Conservation (phyloP, 2,113 vertebrate genomes). For the Spea bombifrons region DNA sequence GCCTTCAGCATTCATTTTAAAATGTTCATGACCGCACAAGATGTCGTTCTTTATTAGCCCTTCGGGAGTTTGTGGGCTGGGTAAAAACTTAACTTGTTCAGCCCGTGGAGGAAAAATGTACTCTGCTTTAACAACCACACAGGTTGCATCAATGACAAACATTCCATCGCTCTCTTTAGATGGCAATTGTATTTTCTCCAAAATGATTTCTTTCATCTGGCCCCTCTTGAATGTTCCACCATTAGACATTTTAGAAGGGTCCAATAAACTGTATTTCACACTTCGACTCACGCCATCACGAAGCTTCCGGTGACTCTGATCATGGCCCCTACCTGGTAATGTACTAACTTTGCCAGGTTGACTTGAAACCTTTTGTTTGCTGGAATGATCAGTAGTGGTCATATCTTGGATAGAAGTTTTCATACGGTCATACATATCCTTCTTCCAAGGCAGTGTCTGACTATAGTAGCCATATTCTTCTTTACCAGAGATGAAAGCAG, state of each 20-base stretch:
- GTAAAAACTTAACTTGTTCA: conserved; percentile 66
- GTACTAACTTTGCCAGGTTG: conserved; percentile 20
- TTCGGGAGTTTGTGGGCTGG: not conserved
- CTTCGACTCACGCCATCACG: not conserved
- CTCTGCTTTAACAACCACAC: conserved; percentile 79
- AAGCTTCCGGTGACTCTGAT: conserved; percentile 4
- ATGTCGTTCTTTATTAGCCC: not conserved
- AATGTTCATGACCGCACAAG: not conserved
- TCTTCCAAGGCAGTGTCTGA: conserved; percentile 52
- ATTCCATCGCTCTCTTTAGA: conserved; percentile 54
- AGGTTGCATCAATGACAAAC: conserved; percentile 79
- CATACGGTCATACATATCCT: not conserved
- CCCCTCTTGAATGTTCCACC: not conserved
- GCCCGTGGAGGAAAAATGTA: conserved; percentile 70
- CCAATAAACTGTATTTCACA: not conserved
- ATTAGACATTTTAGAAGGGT: not conserved
- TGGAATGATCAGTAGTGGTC: not conserved
- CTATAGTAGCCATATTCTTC: conserved; percentile 33
- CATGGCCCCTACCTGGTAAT: conserved; percentile 12
- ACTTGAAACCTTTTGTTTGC: not conserved
- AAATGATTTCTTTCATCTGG: not conserved
- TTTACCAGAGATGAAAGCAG: not conserved
- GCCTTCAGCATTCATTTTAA: not conserved
- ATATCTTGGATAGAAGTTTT: conserved; percentile 10
- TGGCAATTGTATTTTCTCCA: not conserved